These are phyloP conservation scores for Oryctolagus cuniculus DNA, from an alignment of 2,113 vertebrate genomes.

Conservation along the genomic window mOryCun1.1 NC_091440.1:84087001-84087500, in stretches of 20 bases:
- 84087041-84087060: no score
- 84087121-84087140: no score
- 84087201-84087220: no score
- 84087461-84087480: neutral
- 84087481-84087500: neutral
- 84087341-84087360: constrained; percentile 36
- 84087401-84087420: neutral
- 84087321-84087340: constrained; percentile 38
- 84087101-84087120: no score
- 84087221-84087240: no score
- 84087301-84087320: constrained; percentile 46
- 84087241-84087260: neutral
- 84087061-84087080: no score
- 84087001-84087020: no score
- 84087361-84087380: constrained; percentile 20
- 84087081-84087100: no score
- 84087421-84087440: neutral
- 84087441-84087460: neutral
- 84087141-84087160: no score
- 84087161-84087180: no score
- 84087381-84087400: constrained; percentile 25
- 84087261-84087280: constrained; percentile 51
- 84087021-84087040: no score
- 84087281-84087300: neutral
- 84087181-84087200: no score